Conservation (phyloP, 35 echinoderm and acorn worm species). For the Acanthaster planci region DNA sequence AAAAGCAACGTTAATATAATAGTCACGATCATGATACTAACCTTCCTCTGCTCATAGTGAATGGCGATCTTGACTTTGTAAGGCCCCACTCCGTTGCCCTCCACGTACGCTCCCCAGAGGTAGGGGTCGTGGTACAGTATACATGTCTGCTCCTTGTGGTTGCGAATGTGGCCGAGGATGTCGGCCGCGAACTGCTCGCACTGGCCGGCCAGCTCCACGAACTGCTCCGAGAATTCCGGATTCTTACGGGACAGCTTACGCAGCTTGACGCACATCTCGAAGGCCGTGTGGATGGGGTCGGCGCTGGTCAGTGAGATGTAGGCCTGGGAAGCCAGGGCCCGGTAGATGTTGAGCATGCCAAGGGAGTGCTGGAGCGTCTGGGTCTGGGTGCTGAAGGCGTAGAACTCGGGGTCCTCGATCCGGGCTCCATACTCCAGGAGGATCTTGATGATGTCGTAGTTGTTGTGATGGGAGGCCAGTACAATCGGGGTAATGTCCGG, state of each 20-base stretch:
- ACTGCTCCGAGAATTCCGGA: conserved; percentile 89
- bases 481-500: conserved; percentile 98
- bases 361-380: conserved; percentile 93
- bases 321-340: conserved; percentile 90
- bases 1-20: not conserved
- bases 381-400: conserved; percentile 91
- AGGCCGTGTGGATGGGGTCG: conserved; percentile 95
- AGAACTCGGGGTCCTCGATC: conserved; percentile 93
- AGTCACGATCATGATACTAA: conserved; percentile 13
- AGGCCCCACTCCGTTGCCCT: conserved; percentile 78
- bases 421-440: conserved; percentile 91
- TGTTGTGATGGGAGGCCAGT: conserved; percentile 95
- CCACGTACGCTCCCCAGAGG: conserved; percentile 58
- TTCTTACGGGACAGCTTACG: conserved; percentile 81
- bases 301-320: conserved; percentile 94
- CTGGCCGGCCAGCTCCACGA: conserved; percentile 75
- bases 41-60: conserved; percentile 95
- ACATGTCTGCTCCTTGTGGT: conserved; percentile 94
- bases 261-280: conserved; percentile 82
- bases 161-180: conserved; percentile 93
- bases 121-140: conserved; percentile 90
- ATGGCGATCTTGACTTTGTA: conserved; percentile 99
- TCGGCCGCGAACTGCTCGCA: conserved; percentile 98
- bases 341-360: conserved; percentile 91
- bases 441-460: conserved; percentile 98